phyloP scores from a whole-genome alignment of 2,797 vertebrate species.

The Limnodromus scolopaceus region DNA sequence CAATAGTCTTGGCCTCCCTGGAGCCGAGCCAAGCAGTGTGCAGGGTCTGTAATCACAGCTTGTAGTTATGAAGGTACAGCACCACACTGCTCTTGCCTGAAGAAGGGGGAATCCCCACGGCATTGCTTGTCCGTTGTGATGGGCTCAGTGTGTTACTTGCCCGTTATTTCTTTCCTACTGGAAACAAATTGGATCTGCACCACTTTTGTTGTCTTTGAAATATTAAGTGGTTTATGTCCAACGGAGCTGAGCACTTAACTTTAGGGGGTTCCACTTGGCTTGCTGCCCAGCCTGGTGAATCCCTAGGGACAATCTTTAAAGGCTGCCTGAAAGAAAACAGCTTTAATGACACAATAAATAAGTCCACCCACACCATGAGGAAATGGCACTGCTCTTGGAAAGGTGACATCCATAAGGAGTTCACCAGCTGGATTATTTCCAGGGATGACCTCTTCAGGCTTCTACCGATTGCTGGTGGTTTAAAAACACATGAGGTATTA shows the following conservation, averaged over 20 bases:
- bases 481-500: constrained; percentile 23
- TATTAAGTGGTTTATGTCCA: constrained; percentile 41
- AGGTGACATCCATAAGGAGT: not conserved
- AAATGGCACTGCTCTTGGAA: constrained; percentile 18
- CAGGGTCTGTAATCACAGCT: not conserved
- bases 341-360: constrained; percentile 41
- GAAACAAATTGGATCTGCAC: constrained; percentile 20
- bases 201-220: constrained; percentile 31
- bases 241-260: constrained; percentile 43
- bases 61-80: fast-evolving
- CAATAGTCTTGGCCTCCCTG: not conserved
- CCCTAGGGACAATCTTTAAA: constrained; percentile 14
- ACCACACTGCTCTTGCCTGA: not conserved
- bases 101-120: not conserved
- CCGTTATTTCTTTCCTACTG: not conserved
- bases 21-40: not conserved
- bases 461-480: not conserved
- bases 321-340: constrained; percentile 31
- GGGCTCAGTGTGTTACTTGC: not conserved
- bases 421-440: constrained; percentile 47
- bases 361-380: constrained; percentile 3
- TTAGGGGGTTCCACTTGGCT: constrained; percentile 57
- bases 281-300: constrained; percentile 21
- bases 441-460: constrained; percentile 7
- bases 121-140: not conserved